A percentile compares a stretch with the other conserved stretches of the same genome.
Evolutionary conservation across 2,888 invertebrate genomes (phyloP).

Genomic region (Aethes cnicana): DNA sequence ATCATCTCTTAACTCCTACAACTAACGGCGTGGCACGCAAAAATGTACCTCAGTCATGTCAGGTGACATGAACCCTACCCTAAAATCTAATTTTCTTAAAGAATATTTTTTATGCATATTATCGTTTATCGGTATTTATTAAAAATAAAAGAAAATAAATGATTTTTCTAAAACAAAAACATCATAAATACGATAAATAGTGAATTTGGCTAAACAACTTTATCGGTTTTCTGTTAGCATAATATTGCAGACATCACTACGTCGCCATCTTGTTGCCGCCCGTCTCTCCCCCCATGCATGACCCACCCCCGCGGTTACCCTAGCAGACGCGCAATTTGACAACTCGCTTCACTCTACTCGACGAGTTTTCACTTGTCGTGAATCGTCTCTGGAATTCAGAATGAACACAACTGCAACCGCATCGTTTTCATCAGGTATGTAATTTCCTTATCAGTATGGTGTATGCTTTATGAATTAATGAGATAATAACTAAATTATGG

Average conservation of each 20-base stretch:
- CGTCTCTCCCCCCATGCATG: not conserved
- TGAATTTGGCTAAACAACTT: not conserved
- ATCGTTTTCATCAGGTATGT: conserved; percentile 48
- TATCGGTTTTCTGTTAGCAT: not conserved
- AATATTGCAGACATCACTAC: not conserved
- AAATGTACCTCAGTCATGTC: too few species aligned
- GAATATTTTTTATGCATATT: too few species aligned
- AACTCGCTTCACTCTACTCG: conserved; percentile 17
- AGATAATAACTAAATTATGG: not conserved
- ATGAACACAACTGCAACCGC: conserved; percentile 46
- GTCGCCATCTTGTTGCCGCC: not conserved
- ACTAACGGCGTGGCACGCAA: too few species aligned
- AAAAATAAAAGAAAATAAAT: too few species aligned
- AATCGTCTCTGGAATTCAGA: conserved; percentile 15
- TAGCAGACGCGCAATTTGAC: conserved; percentile 23
- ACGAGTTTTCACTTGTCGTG: conserved; percentile 5
- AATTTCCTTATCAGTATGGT: conserved; percentile 4
- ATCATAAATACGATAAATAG: too few species aligned
- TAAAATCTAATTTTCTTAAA: too few species aligned
- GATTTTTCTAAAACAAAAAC: too few species aligned
- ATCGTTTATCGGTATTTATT: too few species aligned
- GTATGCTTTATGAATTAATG: not conserved
- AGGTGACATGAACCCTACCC: too few species aligned
- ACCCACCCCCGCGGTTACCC: conserved; percentile 16
- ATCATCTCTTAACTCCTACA: too few species aligned